phyloP scores from a whole-genome alignment of 2,113 vertebrate species.

The Melanocharis versteri region DNA sequence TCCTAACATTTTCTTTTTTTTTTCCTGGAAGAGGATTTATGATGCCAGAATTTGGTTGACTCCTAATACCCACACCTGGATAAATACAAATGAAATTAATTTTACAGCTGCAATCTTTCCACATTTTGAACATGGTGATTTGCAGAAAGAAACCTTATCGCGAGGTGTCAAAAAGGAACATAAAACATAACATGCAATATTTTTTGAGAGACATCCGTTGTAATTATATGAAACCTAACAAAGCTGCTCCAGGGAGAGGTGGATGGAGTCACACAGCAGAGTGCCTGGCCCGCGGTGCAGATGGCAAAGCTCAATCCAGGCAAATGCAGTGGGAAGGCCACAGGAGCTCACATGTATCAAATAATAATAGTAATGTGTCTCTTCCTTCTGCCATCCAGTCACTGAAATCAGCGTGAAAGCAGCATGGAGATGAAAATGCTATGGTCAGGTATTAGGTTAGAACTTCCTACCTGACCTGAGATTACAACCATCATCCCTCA shows the following conservation, averaged over 20 bases:
- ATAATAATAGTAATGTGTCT: neutral
- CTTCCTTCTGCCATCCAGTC: neutral
- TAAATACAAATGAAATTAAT: constrained; percentile 69
- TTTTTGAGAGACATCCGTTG: constrained; percentile 48
- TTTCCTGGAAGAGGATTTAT: constrained; percentile 17
- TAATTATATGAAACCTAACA: constrained; percentile 20
- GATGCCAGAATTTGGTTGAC: constrained; percentile 11
- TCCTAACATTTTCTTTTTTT: neutral
- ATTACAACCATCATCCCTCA: neutral
- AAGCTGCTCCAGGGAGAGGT: neutral
- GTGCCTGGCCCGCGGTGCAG: accelerated
- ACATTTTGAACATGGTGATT: constrained; percentile 58
- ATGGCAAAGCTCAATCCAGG: neutral
- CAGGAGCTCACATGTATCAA: neutral
- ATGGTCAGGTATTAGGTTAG: neutral
- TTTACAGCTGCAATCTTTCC: constrained; percentile 58
- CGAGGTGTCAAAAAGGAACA: constrained; percentile 31
- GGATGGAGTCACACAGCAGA: neutral
- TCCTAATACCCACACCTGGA: constrained; percentile 37
- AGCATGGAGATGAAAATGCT: neutral
- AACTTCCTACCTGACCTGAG: neutral
- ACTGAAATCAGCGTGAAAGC: neutral
- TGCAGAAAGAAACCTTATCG: constrained; percentile 48
- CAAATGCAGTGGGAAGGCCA: neutral
- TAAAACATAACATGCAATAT: constrained; percentile 45